A percentile compares a stretch with the other conserved stretches of the same genome.
phyloP scores from a whole-genome alignment of 2,797 vertebrate species.

The Pseudopleuronectes americanus region DNA sequence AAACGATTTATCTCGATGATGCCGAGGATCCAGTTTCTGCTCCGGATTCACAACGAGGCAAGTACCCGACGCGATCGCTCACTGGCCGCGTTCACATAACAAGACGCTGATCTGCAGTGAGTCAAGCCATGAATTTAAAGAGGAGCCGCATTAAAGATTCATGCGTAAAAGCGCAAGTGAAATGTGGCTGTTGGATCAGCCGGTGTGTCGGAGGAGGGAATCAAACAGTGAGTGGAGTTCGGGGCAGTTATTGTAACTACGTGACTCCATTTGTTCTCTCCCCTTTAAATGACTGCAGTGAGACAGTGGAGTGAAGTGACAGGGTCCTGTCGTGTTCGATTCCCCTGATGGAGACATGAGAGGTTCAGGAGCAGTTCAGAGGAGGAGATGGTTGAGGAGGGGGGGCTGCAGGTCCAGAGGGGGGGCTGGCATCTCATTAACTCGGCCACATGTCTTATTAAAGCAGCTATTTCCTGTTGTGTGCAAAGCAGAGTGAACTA shows the following conservation, averaged over 20 bases:
- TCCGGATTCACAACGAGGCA: slow-evolving; percentile 70
- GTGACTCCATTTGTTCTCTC: neutral
- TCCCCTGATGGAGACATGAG: slow-evolving; percentile 22
- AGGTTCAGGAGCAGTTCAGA: slow-evolving; percentile 29
- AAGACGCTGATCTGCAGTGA: slow-evolving; percentile 33
- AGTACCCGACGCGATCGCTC: slow-evolving; percentile 53
- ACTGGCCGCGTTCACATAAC: slow-evolving; percentile 31
- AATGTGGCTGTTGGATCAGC: slow-evolving; percentile 38
- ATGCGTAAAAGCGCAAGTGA: slow-evolving; percentile 26
- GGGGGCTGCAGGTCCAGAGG: slow-evolving; percentile 41
- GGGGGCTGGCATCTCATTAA: slow-evolving; percentile 70
- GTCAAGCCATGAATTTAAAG: slow-evolving; percentile 4
- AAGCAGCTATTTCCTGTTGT: slow-evolving; percentile 78
- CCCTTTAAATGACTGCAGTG: slow-evolving; percentile 38
- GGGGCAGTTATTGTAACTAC: slow-evolving; percentile 15
- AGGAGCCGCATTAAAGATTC: slow-evolving; percentile 22
- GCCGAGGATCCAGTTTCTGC: slow-evolving; percentile 65
- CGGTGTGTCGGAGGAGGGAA: neutral
- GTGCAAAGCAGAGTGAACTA: slow-evolving; percentile 54
- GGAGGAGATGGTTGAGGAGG: slow-evolving; percentile 15
- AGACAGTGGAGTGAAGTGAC: slow-evolving; percentile 41
- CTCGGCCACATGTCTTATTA: slow-evolving; percentile 73
- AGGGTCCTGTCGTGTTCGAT: slow-evolving; percentile 28
- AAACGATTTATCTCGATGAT: slow-evolving; percentile 62
- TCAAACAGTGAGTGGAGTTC: slow-evolving; percentile 38